phyloP scores from a whole-genome alignment of 2,113 vertebrate species.

The Hydropotes inermis region DNA sequence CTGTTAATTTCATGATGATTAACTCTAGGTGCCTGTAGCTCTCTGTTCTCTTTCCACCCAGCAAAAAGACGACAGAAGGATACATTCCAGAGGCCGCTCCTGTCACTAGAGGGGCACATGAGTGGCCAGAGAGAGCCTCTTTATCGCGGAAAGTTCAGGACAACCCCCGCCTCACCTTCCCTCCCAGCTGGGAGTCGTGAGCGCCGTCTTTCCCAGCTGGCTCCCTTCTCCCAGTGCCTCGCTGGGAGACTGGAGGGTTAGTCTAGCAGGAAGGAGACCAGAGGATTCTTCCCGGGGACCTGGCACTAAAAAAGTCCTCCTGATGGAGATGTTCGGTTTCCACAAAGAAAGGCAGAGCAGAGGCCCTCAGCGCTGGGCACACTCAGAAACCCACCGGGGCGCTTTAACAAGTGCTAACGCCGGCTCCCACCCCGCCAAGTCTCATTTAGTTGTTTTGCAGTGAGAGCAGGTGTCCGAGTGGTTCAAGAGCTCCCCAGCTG shows the following conservation, averaged over 20 bases:
- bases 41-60: background rate
- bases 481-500: background rate
- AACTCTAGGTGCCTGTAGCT: background rate
- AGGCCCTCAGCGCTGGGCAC: background rate
- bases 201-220: background rate
- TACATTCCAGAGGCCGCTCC: background rate
- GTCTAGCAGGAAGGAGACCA: background rate
- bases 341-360: background rate
- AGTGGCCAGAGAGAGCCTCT: background rate
- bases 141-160: background rate
- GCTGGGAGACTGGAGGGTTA: no score
- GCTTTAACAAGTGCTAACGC: background rate
- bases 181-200: background rate
- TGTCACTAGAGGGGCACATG: background rate
- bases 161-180: background rate
- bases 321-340: background rate
- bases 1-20: background rate
- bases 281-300: background rate
- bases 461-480: accelerated
- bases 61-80: background rate
- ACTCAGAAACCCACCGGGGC: background rate
- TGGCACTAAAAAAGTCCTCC: background rate
- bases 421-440: background rate
- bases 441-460: background rate
- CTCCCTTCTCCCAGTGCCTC: background rate